Base-by-base conservation (phyloP, 2,797 vertebrate species). In the Molossus molossus region DNA sequence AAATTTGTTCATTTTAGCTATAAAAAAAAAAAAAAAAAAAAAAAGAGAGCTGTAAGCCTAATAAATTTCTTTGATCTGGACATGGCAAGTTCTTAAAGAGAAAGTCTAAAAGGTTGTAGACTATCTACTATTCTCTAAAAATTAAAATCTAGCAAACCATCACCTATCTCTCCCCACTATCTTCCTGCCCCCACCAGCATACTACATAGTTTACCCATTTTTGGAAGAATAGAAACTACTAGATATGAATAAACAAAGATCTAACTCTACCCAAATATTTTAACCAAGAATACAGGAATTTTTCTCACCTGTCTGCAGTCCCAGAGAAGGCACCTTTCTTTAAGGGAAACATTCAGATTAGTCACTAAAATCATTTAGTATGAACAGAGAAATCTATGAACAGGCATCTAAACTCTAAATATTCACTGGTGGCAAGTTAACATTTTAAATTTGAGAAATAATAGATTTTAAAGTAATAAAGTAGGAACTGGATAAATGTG, bases 1-100 rank as follows among this genome's bases (percentile, higher is more conserved):
- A 98, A 97, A 98, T 98, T 96, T 98, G 96, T 96, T 97, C 96
- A 96, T 98, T 97, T 96, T 97, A 97, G 96, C 95, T 97, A 95
- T 93, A 45, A 45, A 45, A 94, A 96, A 97, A 94, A 98, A n/a
- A 77, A 33, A 76, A 33, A 33, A n/a, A 75, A 29, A 98, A 92
- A 94, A 81, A 94, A 93, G 83, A 80, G 90, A 67, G 87, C 96
- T 98, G 97, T 98, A 94, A 97, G 96, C 90, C 77, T 97, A 96
- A 98, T 97, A 96, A 97, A 97, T 97, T 95, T 53, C 94, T 97
- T 98, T 97, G 80, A 98, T 97, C 95, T 97, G 96, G 97, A 97
- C 96, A 96, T 72, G 55, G 27, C 69, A 87, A 96, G 88, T 96
- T 94, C 94, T 97, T 97, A 95, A 98, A 98, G 93, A 96, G 94